Base-by-base conservation (phyloP, 30 jellyfish, hydroid and myxozoan species). In the Sanderia malayensis region DNA sequence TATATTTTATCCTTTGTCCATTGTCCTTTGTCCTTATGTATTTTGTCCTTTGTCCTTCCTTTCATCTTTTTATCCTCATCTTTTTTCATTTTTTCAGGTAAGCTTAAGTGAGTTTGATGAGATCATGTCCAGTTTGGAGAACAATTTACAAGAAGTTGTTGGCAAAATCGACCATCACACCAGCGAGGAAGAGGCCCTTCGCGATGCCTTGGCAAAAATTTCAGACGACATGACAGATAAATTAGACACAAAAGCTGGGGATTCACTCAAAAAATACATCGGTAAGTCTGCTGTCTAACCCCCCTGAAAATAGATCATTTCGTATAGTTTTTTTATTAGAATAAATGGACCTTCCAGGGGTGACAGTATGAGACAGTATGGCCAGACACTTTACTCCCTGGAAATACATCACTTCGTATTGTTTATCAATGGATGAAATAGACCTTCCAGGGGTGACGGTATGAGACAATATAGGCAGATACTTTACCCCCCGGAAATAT, bases 41-140 rank as follows among this genome's bases (percentile, higher is more conserved):
- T n/a, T n/a, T n/a, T n/a, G n/a, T n/a, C n/a, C n/a, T n/a, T n/a
- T n/a, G n/a, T n/a, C n/a, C n/a, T n/a, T n/a, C n/a, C n/a, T n/a
- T n/a, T n/a, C n/a, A n/a, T n/a, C n/a, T n/a, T n/a, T n/a, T n/a
- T n/a, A n/a, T n/a, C n/a, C n/a, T n/a, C n/a, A n/a, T n/a, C n/a
- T n/a, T n/a, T n/a, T n/a, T n/a, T n/a, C n/a, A 24, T n/a, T 31
- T 34, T 46, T 2, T 13, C 52, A 81, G 94, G 85, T 72, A 10
- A 78, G 66, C 74, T 58, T 85, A 81, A 77, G 66, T 24, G 80
- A 74, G 11, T 73, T 85, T 57, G 95, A 85, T 27, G 92, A 85
- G 45, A 79, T 79, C 66, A 64, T 74, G 73, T 46, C 67, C 11
- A 28, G 31, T 21, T 59, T 85, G 31, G 84, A 85, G 1, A 30